Evolutionary conservation across 92 coral and sea anemone species (phyloP).

Genomic region (Muricea muricata): DNA sequence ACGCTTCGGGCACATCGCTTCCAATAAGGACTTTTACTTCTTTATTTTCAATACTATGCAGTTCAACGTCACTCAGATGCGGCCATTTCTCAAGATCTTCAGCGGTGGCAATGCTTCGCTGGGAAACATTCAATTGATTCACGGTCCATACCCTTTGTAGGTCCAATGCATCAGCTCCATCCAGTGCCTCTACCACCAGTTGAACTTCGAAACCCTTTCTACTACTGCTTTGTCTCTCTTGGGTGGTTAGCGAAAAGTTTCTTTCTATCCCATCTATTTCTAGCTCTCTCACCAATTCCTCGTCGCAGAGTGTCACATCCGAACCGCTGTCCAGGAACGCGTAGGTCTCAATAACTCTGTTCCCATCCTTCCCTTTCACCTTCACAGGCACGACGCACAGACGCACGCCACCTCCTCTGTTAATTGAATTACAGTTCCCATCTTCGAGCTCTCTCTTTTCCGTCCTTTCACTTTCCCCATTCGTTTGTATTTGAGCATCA

Average conservation of each 20-base stretch:
- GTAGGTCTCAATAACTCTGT: slow-evolving; percentile 38
- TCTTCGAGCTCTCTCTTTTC: background rate
- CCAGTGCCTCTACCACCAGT: slow-evolving; percentile 37
- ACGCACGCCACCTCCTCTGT: slow-evolving; percentile 25
- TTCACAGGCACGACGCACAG: slow-evolving; percentile 52
- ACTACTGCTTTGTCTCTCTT: slow-evolving; percentile 43
- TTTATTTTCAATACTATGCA: slow-evolving; percentile 21
- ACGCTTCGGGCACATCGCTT: slow-evolving; percentile 46
- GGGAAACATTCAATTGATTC: slow-evolving; percentile 7
- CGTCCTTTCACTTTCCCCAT: background rate
- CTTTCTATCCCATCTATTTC: slow-evolving; percentile 38
- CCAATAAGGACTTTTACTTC: slow-evolving; percentile 42
- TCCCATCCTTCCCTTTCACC: slow-evolving; percentile 2
- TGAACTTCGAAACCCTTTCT: slow-evolving; percentile 16
- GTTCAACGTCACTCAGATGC: slow-evolving; percentile 37
- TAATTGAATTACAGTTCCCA: background rate
- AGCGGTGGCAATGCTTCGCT: slow-evolving; percentile 34
- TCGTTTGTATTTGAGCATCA: background rate
- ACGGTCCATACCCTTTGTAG: slow-evolving; percentile 55
- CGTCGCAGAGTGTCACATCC: slow-evolving; percentile 51
- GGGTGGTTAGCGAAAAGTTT: slow-evolving; percentile 51
- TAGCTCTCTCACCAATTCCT: slow-evolving; percentile 37
- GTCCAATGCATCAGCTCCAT: slow-evolving; percentile 44
- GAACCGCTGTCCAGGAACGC: slow-evolving; percentile 65
- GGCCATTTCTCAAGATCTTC: slow-evolving; percentile 45